These are phyloP conservation scores for Tupaia tana DNA, from an alignment of 2,113 vertebrate species.

Conservation along the genomic window DNA sequence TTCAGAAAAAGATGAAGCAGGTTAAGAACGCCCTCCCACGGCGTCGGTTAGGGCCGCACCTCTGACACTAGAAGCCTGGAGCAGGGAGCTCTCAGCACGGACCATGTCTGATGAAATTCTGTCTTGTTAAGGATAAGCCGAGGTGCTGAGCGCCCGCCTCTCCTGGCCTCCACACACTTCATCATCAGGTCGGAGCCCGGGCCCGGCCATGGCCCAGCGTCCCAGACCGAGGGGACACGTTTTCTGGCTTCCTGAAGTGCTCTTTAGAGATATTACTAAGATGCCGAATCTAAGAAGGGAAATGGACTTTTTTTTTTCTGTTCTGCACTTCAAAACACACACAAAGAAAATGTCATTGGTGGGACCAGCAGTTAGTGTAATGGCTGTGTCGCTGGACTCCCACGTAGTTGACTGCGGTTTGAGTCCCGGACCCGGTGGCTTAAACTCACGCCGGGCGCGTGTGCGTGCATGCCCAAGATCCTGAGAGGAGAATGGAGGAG, in stretches of 20 bases:
- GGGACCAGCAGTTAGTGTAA: too few relatives aligned
- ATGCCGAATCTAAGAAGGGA: background rate
- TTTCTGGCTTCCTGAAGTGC: background rate
- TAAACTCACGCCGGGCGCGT: too few relatives aligned
- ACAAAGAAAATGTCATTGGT: background rate
- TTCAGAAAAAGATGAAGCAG: too few relatives aligned
- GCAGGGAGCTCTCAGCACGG: background rate
- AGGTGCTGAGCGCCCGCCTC: background rate
- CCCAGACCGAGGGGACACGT: background rate
- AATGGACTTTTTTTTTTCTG: background rate
- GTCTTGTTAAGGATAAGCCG: conserved; percentile 19
- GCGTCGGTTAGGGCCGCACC: background rate
- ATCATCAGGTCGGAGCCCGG: too few relatives aligned
- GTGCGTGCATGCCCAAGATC: too few relatives aligned
- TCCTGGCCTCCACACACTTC: background rate
- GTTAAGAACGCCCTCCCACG: background rate
- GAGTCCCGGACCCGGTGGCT: too few relatives aligned
- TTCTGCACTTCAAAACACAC: background rate
- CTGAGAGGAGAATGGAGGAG: too few relatives aligned
- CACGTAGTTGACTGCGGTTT: too few relatives aligned
- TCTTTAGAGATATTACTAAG: background rate
- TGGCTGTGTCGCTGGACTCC: too few relatives aligned
- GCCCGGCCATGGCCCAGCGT: too few relatives aligned
- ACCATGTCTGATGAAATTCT: conserved; percentile 14
- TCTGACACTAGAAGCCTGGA: background rate